A percentile compares a stretch with the other conserved stretches of the same genome.
Evolutionary conservation across 2,113 vertebrate species (phyloP).

Genomic region (mouse (Mus musculus)): GRCm39 chr1:89514001-89514500

Average conservation of each 20-base stretch:
- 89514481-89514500: conserved; percentile 80
- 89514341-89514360: background rate
- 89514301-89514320: background rate
- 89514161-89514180: background rate
- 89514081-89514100: background rate
- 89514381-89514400: conserved; percentile 59
- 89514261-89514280: background rate
- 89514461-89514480: conserved; percentile 84
- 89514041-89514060: background rate
- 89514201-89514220: background rate
- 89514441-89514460: conserved; percentile 81
- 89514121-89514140: background rate
- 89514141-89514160: background rate
- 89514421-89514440: conserved; percentile 56
- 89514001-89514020: background rate
- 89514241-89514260: background rate
- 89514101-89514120: background rate
- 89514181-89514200: no score
- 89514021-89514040: rapidly evolving
- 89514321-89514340: background rate
- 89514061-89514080: background rate
- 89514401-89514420: conserved; percentile 6
- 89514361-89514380: background rate
- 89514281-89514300: background rate
- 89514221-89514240: background rate